These are phyloP conservation scores for Syncerus caffer DNA, from an alignment of 2,797 vertebrate species.

Conservation along the genomic window DNA sequence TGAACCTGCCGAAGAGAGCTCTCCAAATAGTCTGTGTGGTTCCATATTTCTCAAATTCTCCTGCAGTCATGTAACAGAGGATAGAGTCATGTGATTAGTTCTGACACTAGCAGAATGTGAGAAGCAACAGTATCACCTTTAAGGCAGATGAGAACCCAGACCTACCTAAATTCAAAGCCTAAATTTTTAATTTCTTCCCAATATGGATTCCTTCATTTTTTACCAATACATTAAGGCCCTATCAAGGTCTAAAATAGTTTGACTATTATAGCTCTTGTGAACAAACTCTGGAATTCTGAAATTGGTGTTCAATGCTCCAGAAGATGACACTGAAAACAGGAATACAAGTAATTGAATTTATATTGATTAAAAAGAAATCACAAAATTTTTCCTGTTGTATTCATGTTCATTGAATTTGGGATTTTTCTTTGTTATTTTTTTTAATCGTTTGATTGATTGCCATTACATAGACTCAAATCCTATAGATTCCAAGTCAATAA, in stretches of 20 bases:
- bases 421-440: neutral
- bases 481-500: neutral
- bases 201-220: neutral
- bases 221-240: neutral
- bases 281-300: slow-evolving; percentile 35
- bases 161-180: neutral
- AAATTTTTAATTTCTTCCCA: neutral
- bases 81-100: neutral
- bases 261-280: neutral
- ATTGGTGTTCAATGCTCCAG: neutral
- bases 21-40: neutral
- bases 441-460: slow-evolving; percentile 29
- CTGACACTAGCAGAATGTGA: neutral
- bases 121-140: neutral
- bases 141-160: neutral
- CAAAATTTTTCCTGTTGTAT: neutral
- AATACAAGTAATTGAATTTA: slow-evolving; percentile 41
- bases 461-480: slow-evolving; percentile 10
- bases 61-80: neutral
- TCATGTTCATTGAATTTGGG: neutral
- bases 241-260: neutral
- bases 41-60: neutral
- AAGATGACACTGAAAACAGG: neutral
- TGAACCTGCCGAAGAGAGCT: neutral
- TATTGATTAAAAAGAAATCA: slow-evolving; percentile 43